These are phyloP conservation scores for Anniella stebbinsi DNA, from an alignment of 2,797 vertebrate genomes.

Conservation along the genomic window DNA sequence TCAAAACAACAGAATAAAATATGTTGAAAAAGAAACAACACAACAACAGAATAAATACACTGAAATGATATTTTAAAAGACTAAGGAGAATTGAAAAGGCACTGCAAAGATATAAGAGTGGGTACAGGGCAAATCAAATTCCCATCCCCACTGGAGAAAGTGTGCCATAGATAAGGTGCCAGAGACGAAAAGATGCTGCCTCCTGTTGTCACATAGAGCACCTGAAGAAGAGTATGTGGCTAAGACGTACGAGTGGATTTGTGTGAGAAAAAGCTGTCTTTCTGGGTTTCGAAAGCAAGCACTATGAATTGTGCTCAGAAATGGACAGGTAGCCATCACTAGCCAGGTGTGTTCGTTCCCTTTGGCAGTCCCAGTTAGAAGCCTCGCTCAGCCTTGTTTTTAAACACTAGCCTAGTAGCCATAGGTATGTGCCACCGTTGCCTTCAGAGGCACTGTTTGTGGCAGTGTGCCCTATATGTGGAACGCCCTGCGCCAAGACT, in stretches of 20 bases:
- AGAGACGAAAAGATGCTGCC: background rate
- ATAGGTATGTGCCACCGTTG: background rate
- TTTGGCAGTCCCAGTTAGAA: background rate
- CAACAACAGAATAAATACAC: background rate
- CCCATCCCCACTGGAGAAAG: background rate
- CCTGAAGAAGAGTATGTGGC: background rate
- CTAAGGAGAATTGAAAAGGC: background rate
- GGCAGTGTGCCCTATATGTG: background rate
- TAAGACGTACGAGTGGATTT: background rate
- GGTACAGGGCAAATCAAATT: background rate
- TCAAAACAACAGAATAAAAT: background rate
- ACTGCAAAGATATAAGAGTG: background rate
- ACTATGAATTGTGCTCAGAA: background rate
- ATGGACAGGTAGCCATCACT: background rate
- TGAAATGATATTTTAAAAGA: background rate
- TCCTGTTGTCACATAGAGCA: background rate
- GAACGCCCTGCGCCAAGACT: background rate
- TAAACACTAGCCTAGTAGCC: background rate
- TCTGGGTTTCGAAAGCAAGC: background rate
- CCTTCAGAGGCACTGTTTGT: background rate
- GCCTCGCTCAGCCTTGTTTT: background rate
- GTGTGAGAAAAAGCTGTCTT: background rate
- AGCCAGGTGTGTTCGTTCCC: background rate
- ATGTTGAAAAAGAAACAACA: background rate
- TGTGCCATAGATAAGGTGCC: background rate